Evolutionary conservation across 2,797 vertebrate genomes (phyloP), one percentile per base, ranked within the genome.

Genomic region (Intellagama lesueurii): DNA sequence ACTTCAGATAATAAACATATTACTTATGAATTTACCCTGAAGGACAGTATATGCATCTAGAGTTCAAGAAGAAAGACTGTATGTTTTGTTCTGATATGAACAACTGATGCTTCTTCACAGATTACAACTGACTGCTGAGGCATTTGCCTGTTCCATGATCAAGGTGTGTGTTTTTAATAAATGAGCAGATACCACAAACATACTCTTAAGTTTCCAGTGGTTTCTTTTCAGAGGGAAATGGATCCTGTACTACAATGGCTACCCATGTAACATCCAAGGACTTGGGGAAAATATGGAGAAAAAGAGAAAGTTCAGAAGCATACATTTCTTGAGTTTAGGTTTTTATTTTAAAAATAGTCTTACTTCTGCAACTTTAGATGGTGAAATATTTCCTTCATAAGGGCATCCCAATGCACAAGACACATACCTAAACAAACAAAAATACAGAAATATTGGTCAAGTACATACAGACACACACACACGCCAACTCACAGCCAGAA

Each of bases 331-430:
- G 79, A 73, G 88, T 16, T 0, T 19, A 32, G 3, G 86, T 92
- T 90, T 88, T 87, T 28, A 66, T 85, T 69, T 66, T 76, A 94
- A 83, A 52, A 64, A 70, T 52, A 84, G 60, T 78, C 96, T 97
- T 97, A 99, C 99, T 97, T 99, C 97, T 83, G 98, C 96, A 88
- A 99, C 98, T 97, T 98, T 98, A 83, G 96, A 95, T 22, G 98
- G 97, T 69, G 96, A 84, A 84, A 98, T 90, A 11, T 93, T 94
- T 97, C 98, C 98, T 96, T 99, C 98, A 60, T 98, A 98, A 0
- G 98, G 98, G 84, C 99, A 99, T 91, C 98, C 98, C 70, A 99
- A 96, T 6, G 96, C 97, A 96, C 99, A 99, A 5, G 98, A 99
- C 81, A 99, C 98, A 87, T 98, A 99, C 91, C 98, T 98, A 88